Base-by-base conservation (phyloP, 1,140 invertebrate genomes). In the Neuroterus valhalla region DNA sequence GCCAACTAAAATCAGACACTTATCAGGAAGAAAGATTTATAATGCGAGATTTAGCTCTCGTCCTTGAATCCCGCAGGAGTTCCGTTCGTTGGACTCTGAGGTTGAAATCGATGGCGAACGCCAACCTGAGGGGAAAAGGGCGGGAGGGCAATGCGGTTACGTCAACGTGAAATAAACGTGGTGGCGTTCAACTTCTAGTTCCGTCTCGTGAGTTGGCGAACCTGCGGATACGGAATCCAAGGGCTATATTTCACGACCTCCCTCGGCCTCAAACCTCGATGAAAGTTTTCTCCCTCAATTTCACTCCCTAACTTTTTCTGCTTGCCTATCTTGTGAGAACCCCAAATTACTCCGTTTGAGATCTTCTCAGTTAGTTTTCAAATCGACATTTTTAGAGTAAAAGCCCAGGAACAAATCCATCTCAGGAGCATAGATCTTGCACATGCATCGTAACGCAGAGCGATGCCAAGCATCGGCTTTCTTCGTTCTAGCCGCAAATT, bases 151-250 rank as follows among this genome's bases (percentile, higher is more conserved):
- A 62, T 62, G 55, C 23, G 55, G 55, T 62, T 26, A 62, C 55
- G 55, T 62, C 55, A 62, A 62, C 23, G 55, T 62, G 55, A 62
- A 62, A 62, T 62, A 62, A 62, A 62, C 55, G 55, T 26, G 3
- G 55, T 62, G 31, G n/a, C 23, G 55, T 31, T 62, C 31, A 62
- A 62, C 55, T 62, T 62, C 26, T n/a, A 31, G 55, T 62, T 26
- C 26, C 26, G 31, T 62, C 12, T 62, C 26, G n/a, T 4, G 23
- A 23, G 55, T 62, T 62, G 6, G 55, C 14, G 55, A 31, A 55
- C 19, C 50, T 19, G 6, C 8, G 50, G 11, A 55, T 55, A 26
- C 52, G 12, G 26, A 55, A 31, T 55, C 26, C 52, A 55, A 55
- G 52, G 21, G 19, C 15, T 62, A 62, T 62, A 62, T 62, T 26